Base-by-base conservation (phyloP, 2,797 vertebrate species). In the Coccyzus lansbergi region DNA sequence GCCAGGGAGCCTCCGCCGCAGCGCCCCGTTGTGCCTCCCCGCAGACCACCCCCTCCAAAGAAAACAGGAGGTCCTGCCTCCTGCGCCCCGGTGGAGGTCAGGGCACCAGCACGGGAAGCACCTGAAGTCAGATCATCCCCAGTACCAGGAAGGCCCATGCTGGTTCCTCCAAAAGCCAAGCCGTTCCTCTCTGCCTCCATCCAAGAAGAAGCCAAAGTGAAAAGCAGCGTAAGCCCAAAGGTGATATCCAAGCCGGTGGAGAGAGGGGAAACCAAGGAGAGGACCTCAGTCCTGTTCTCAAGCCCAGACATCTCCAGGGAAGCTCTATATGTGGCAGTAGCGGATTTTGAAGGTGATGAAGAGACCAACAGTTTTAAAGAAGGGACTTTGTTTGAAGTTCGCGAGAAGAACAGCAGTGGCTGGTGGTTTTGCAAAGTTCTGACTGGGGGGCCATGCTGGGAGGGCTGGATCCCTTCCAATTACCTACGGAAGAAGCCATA, bases 391-490 rank as follows among this genome's bases (percentile, higher is more conserved):
- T 99, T 99, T 53, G 98, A 99, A 94, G 99, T 99, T 89, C 96
- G 98, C 8, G 99, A 99, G 84, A 99, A 98, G 96, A 99, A 98
- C 95, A 98, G 97, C 98, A 99, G 97, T 1, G 99, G 99, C 82
- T 99, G 99, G 99, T 99, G 99, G 99, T 99, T 99, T 97, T 99
- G 99, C 98, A 99, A 98, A 97, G 98, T 98, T 26, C 96, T 99
- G 67, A 97, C 98, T 2, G 98, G 98, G 63, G 99, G 98, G 17
- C 96, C 97, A 0, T 97, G 97, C 91, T 98, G 98, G 88, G 99
- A 99, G 98, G 98, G 99, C 98, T 99, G 99, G 99, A 99, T 99
- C 97, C 99, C 99, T 97, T 99, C 99, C 77, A 99, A 99, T 96
- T 99, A 99, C 97, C 98, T 99, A 94, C 97, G 98, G 91, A 99